Conservation (phyloP, 2,113 vertebrate genomes). For the Noctilio leporinus region DNA sequence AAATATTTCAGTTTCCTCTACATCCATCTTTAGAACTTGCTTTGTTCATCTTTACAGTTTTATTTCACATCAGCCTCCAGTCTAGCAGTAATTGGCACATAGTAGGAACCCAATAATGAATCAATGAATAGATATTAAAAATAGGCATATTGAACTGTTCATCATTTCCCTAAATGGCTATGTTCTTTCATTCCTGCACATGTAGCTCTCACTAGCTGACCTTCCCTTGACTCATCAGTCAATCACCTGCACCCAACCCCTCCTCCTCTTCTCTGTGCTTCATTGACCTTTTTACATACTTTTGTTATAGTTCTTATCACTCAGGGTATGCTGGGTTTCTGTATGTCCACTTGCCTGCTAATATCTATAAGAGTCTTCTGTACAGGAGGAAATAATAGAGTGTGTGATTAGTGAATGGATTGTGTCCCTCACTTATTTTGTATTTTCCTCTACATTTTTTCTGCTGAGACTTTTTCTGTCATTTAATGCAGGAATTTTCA, state of each 20-base stretch:
- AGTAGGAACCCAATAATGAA: background rate
- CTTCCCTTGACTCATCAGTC: no score
- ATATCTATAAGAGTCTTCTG: background rate
- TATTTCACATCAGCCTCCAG: background rate
- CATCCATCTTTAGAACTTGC: background rate
- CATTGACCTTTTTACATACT: background rate
- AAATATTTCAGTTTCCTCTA: background rate
- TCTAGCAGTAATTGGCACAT: background rate
- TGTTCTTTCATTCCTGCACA: background rate
- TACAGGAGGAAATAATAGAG: background rate
- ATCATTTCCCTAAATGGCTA: background rate
- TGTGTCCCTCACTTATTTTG: background rate
- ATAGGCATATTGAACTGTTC: background rate
- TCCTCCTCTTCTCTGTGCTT: background rate
- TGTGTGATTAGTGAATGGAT: background rate
- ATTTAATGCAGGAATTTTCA: background rate
- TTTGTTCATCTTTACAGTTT: background rate
- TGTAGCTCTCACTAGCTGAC: background rate
- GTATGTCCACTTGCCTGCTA: background rate
- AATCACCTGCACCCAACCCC: no score
- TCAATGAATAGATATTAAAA: background rate
- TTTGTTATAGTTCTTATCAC: background rate
- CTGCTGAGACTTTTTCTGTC: background rate
- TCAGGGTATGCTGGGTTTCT: background rate
- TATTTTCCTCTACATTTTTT: background rate